Base-by-base conservation (phyloP, 2,113 vertebrate species). In the Columba janthina region DNA sequence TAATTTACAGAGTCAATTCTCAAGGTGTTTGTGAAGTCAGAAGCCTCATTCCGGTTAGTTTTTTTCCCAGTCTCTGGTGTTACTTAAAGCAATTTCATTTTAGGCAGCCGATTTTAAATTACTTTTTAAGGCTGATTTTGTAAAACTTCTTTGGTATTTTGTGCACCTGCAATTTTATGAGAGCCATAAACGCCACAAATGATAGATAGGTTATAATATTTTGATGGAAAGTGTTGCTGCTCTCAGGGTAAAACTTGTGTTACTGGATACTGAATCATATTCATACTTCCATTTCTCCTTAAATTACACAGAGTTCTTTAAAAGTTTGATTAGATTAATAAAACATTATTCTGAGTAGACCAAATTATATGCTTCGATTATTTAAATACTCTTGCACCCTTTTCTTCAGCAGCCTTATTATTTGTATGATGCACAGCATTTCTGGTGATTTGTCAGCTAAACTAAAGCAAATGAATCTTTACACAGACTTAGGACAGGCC, bases 71-170 rank as follows among this genome's bases (percentile, higher is more conserved):
- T 40, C 34, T 54, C 26, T 85, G 15, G 6, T 38, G 10, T 88
- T 91, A 58, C 42, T 93, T 89, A 76, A 62, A 60, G 14, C 20
- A 83, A 32, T 54, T 92, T 92, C 40, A 67, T 95, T 95, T 93
- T 72, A 86, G 31, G 38, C n/a, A 95, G 28, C 4, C 36, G 18
- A 83, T 92, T 91, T 94, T 60, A 96, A 81, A 64, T 88, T 74
- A 58, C 11, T 60, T 90, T 94, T 95, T 65, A 85, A 90, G 51
- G 29, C 22, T 88, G 15, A 70, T 94, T 97, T 96, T 94, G 36
- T 94, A 92, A 91, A 95, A 90, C 1, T 61, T 85, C 22, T 92
- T 91, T 89, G 32, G 72, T 91, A 89, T 95, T 97, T 97, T 95
- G 64, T 95, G 28, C 56, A 77, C 42, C 40, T 92, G 61, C 8